These are phyloP conservation scores for Callorhinus ursinus DNA, from an alignment of 2,113 vertebrate genomes.

Conservation along the genomic window DNA sequence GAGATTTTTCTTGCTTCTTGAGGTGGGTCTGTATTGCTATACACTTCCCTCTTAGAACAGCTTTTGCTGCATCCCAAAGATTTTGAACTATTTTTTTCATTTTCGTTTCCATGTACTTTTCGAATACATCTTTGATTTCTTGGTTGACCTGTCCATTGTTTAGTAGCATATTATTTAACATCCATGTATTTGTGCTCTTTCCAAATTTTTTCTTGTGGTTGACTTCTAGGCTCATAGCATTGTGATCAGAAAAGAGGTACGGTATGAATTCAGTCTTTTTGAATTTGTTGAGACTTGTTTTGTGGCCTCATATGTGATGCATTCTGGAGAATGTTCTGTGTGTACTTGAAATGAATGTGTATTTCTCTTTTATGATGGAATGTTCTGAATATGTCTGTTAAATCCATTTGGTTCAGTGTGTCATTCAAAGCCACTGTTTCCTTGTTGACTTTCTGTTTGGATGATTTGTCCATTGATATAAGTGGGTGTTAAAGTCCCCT, in stretches of 20 bases:
- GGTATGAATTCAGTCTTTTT: neutral
- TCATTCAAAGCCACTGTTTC: neutral
- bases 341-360: neutral
- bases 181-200: neutral
- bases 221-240: neutral
- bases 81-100: neutral
- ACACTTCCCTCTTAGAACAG: neutral
- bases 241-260: neutral
- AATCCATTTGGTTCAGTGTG: neutral
- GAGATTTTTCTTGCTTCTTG: neutral
- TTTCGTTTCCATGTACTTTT: neutral
- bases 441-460: neutral
- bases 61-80: neutral
- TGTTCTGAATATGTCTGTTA: neutral
- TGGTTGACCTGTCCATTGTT: neutral
- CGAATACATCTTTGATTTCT: neutral
- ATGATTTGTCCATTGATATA: neutral
- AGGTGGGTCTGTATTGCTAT: neutral
- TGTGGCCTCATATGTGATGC: neutral
- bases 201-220: neutral
- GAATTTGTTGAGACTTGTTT: neutral
- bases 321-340: neutral
- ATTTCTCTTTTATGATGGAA: neutral
- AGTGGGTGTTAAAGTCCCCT: neutral
- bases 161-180: neutral